A percentile compares a stretch with the other conserved stretches of the same genome.
phyloP scores from a whole-genome alignment of 2,797 vertebrate species.

The Synaphobranchus kaupii region DNA sequence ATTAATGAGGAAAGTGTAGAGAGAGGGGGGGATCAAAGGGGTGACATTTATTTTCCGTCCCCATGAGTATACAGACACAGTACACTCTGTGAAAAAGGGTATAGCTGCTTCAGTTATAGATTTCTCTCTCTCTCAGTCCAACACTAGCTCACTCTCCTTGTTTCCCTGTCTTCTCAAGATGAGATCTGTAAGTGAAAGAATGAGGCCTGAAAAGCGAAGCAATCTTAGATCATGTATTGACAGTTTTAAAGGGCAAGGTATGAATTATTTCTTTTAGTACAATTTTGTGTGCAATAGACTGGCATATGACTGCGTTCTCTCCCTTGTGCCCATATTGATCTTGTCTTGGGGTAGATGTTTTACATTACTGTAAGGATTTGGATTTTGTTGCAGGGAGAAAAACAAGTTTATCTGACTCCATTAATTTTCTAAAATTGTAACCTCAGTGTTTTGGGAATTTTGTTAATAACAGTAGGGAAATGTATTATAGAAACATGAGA shows the following conservation, averaged over 20 bases:
- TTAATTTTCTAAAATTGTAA: not conserved
- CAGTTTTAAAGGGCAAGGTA: conserved; percentile 70
- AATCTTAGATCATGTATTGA: conserved; percentile 70
- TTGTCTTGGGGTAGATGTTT: not conserved
- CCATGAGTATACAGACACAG: conserved; percentile 61
- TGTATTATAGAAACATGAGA: not conserved
- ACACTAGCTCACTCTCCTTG: not conserved
- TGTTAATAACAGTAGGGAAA: not conserved
- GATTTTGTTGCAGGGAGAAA: not conserved
- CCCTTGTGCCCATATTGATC: not conserved
- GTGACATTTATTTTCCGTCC: conserved; percentile 67
- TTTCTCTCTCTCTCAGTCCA: conserved; percentile 41
- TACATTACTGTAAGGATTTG: not conserved
- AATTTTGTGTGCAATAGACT: not conserved
- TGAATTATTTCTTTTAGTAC: not conserved
- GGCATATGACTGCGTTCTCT: not conserved
- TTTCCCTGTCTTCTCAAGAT: conserved; percentile 45
- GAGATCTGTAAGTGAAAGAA: conserved; percentile 51
- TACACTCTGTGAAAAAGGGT: conserved; percentile 37
- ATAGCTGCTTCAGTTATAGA: conserved; percentile 56
- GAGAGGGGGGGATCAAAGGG: conserved; percentile 59
- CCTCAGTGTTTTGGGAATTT: not conserved
- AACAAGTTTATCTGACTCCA: not conserved
- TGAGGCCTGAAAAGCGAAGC: conserved; percentile 51
- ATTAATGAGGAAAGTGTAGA: conserved; percentile 60